Conservation (phyloP, 2,888 invertebrate genomes). For the Ennomos fuscantarius region DNA sequence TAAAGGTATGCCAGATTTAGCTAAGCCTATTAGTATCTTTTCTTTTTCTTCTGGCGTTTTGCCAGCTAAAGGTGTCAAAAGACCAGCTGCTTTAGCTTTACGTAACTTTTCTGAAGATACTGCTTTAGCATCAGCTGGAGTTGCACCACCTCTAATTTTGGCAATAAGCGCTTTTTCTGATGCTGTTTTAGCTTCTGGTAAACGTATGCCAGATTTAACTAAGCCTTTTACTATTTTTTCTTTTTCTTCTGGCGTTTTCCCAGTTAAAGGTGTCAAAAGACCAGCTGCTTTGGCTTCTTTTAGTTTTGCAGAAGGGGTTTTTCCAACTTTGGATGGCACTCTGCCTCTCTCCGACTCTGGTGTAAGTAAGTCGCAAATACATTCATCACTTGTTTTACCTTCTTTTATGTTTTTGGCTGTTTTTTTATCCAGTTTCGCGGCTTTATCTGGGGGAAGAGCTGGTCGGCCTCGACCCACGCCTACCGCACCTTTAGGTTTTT, state of each 20-base stretch:
- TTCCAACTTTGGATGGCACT: slow-evolving; percentile 24
- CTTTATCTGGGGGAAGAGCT: slow-evolving; percentile 29
- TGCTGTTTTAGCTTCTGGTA: slow-evolving; percentile 44
- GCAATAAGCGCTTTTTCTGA: slow-evolving; percentile 35
- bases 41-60: slow-evolving; percentile 46
- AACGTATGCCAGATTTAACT: slow-evolving; percentile 35
- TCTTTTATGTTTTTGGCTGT: slow-evolving; percentile 48
- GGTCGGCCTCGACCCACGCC: not conserved
- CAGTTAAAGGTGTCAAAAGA: slow-evolving; percentile 42
- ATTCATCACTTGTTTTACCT: slow-evolving; percentile 47
- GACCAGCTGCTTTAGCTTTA: slow-evolving; percentile 48
- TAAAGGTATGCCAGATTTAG: slow-evolving; percentile 40
- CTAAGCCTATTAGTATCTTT: slow-evolving; percentile 45
- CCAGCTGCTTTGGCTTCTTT: slow-evolving; percentile 40
- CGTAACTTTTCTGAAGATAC: slow-evolving; percentile 34
- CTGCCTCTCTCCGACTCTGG: slow-evolving; percentile 25
- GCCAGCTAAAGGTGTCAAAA: slow-evolving; percentile 45
- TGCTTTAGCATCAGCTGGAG: not conserved
- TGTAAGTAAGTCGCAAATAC: slow-evolving; percentile 47
- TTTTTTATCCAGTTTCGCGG: slow-evolving; percentile 39
- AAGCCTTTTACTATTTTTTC: slow-evolving; percentile 43
- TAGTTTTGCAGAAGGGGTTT: slow-evolving; percentile 54
- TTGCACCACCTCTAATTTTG: slow-evolving; percentile 31
- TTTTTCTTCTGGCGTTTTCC: slow-evolving; percentile 45
- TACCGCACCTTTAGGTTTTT: too few species aligned